Evolutionary conservation across 2,113 vertebrate genomes (phyloP).

Genomic region (Eulemur macaco): DNA sequence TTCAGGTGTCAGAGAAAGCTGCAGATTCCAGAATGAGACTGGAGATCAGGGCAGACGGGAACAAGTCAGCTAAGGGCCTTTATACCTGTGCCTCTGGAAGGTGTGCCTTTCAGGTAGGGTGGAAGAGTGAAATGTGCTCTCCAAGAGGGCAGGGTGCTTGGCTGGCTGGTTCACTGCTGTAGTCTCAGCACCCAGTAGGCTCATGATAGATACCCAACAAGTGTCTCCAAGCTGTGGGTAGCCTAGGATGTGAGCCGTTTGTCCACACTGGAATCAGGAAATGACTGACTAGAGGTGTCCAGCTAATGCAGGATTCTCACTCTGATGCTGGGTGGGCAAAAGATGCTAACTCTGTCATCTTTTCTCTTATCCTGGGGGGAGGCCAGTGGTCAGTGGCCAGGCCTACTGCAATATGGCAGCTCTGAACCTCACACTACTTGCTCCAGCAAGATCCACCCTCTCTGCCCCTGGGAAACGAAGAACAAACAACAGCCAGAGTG

Average conservation of each 20-base stretch:
- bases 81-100: background rate
- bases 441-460: background rate
- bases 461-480: background rate
- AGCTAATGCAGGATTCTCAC: background rate
- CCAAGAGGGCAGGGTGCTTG: background rate
- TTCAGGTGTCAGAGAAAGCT: background rate
- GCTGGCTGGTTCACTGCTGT: background rate
- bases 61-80: background rate
- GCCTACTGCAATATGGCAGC: accelerated
- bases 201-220: background rate
- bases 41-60: background rate
- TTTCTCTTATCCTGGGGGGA: background rate
- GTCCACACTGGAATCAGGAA: background rate
- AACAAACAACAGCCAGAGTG: background rate
- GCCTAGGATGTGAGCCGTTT: background rate
- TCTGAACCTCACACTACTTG: background rate
- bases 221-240: background rate
- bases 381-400: background rate
- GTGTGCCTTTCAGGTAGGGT: background rate
- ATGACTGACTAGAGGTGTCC: background rate
- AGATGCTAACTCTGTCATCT: background rate
- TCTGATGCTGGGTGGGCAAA: background rate
- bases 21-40: background rate
- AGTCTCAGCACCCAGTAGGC: too few species aligned
- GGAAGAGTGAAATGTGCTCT: background rate